Conservation (phyloP, 2,113 vertebrate species). For the Callipepla squamata region DNA sequence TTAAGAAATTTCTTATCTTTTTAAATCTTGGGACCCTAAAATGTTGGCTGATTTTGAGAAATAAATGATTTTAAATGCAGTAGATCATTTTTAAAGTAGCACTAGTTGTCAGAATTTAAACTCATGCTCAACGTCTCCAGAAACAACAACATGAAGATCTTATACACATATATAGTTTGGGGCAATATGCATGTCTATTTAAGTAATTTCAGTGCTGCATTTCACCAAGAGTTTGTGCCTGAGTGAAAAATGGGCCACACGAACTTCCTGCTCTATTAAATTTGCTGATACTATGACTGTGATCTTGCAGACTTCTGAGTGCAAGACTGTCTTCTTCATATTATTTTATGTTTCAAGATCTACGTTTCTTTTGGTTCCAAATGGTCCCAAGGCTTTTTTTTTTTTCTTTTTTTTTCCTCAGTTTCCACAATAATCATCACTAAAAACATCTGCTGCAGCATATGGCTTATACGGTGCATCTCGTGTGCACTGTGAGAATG, state of each 20-base stretch:
- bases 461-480: background rate
- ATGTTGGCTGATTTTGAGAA: background rate
- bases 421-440: background rate
- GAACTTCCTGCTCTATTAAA: background rate
- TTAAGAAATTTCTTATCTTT: background rate
- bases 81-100: background rate
- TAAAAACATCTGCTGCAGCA: background rate
- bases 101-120: background rate
- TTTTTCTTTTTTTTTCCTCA: background rate
- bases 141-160: background rate
- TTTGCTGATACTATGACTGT: background rate
- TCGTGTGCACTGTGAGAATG: background rate
- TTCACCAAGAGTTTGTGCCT: background rate
- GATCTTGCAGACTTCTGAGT: background rate
- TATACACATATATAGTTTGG: background rate
- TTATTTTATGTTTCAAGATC: background rate
- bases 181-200: accelerated
- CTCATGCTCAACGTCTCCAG: background rate
- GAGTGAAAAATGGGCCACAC: background rate
- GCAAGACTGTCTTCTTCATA: background rate
- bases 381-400: background rate
- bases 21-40: background rate
- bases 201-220: background rate
- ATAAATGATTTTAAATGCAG: background rate
- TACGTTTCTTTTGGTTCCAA: background rate